These are phyloP conservation scores for Eptatretus burgeri DNA, from an alignment of 2,113 vertebrate genomes.

Conservation along the genomic window DNA sequence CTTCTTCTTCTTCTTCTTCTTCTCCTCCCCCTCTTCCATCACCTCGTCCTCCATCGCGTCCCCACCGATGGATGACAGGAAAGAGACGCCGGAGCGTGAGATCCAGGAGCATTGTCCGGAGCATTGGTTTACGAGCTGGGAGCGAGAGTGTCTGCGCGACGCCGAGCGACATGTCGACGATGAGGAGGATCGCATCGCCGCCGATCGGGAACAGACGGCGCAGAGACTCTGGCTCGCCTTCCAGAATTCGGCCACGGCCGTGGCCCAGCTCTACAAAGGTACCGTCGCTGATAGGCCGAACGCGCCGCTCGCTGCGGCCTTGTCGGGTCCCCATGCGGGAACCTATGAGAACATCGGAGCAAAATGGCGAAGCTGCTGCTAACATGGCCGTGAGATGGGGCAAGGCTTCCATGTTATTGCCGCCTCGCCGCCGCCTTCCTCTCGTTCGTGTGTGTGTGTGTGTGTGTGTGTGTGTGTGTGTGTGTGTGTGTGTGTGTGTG, in stretches of 20 bases:
- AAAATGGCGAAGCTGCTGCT: not conserved
- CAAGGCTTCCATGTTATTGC: no score
- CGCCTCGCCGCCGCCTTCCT: no score
- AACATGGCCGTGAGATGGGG: no score
- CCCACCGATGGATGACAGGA: conserved; percentile 6
- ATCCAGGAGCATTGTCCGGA: conserved; percentile 8
- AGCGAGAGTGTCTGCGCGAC: conserved; percentile 9
- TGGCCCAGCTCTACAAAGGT: conserved; percentile 10
- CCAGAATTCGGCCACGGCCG: conserved; percentile 9
- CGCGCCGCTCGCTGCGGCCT: not conserved
- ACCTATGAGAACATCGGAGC: not conserved
- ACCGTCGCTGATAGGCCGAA: not conserved
- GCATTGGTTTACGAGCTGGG: conserved; percentile 8
- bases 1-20: no score
- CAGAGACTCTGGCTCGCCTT: conserved; percentile 9
- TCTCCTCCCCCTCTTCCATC: no score
- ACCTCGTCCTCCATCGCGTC: no score
- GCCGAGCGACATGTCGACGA: conserved; percentile 3
- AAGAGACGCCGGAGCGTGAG: not conserved
- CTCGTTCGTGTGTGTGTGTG: no score
- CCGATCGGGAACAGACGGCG: not conserved
- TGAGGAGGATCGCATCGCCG: not conserved
- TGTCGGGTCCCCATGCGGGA: not conserved
- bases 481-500: no score
- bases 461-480: no score